Percentiles rank a stretch among this genome's conserved stretches.
Conservation (phyloP, 1,140 invertebrate genomes). For the Mycetomoellerius zeteki region DNA sequence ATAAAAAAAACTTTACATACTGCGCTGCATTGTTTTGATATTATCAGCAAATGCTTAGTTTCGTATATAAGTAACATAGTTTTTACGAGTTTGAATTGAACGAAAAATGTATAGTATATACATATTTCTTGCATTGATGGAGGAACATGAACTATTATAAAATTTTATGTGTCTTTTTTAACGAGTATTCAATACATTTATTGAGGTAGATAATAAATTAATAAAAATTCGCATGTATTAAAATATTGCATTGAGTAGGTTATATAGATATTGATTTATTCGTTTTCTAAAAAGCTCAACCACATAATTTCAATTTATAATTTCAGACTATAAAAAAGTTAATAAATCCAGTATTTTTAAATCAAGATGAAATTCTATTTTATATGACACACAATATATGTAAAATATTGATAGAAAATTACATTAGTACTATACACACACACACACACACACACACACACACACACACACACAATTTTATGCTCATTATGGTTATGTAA, state of each 20-base stretch:
- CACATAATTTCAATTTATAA: not conserved
- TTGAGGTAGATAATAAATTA: conserved; percentile 14
- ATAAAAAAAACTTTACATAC: not conserved
- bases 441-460: too few relatives aligned
- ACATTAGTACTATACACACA: not conserved
- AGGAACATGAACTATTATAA: not conserved
- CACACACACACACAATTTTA: not conserved
- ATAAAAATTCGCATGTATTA: conserved; percentile 31
- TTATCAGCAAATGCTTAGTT: conserved; percentile 5
- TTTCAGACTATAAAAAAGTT: not conserved
- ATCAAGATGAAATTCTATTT: not conserved
- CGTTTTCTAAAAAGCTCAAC: not conserved
- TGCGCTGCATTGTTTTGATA: not conserved
- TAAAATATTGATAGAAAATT: conserved; percentile 18
- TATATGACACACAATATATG: not conserved
- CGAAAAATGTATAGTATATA: not conserved
- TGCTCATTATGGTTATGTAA: not conserved
- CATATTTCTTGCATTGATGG: not conserved
- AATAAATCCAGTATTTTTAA: conserved; percentile 4
- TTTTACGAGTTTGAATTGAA: conserved; percentile 23
- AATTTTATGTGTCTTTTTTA: not conserved
- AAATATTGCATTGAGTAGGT: not conserved
- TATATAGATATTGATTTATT: conserved; percentile 18
- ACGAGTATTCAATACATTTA: conserved; percentile 19
- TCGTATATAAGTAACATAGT: not conserved